These are phyloP conservation scores for Acridotheres tristis DNA, from an alignment of 2,797 vertebrate species.

Conservation along the genomic window DNA sequence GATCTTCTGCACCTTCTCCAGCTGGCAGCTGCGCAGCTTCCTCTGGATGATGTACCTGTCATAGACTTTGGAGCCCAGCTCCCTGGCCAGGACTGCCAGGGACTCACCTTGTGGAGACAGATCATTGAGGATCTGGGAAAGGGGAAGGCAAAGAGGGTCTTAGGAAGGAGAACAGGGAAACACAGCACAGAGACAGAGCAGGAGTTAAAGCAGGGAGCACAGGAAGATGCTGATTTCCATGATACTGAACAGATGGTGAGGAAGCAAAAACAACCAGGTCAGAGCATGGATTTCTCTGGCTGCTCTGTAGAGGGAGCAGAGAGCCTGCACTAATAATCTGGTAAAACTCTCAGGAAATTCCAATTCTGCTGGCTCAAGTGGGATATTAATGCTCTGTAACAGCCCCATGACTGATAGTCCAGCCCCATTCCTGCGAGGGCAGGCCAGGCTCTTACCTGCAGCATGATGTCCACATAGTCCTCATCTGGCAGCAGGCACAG, in stretches of 20 bases:
- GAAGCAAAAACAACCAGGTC: background rate
- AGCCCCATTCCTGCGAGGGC: background rate
- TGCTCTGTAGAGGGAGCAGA: background rate
- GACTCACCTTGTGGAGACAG: conserved; percentile 86
- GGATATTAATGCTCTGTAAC: background rate
- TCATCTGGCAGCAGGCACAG: conserved; percentile 85
- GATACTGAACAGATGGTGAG: background rate
- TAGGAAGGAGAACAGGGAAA: background rate
- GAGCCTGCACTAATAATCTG: background rate
- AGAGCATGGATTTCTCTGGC: background rate
- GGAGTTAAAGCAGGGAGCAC: background rate
- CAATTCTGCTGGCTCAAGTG: background rate
- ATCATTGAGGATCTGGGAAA: conserved; percentile 77
- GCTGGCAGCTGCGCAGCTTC: conserved; percentile 73
- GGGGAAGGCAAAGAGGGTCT: background rate
- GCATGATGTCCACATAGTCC: conserved; percentile 86
- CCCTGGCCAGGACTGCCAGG: conserved; percentile 78
- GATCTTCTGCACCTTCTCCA: conserved; percentile 78
- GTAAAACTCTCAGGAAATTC: background rate
- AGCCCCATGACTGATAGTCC: background rate
- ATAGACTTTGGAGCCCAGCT: conserved; percentile 82
- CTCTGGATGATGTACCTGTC: conserved; percentile 78
- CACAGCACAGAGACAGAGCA: background rate
- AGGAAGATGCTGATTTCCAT: background rate
- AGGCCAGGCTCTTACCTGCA: conserved; percentile 80